Evolutionary conservation across 2,888 invertebrate species (phyloP), one percentile per base, ranked within the genome.

Genomic region (Eupeodes luniger): DNA sequence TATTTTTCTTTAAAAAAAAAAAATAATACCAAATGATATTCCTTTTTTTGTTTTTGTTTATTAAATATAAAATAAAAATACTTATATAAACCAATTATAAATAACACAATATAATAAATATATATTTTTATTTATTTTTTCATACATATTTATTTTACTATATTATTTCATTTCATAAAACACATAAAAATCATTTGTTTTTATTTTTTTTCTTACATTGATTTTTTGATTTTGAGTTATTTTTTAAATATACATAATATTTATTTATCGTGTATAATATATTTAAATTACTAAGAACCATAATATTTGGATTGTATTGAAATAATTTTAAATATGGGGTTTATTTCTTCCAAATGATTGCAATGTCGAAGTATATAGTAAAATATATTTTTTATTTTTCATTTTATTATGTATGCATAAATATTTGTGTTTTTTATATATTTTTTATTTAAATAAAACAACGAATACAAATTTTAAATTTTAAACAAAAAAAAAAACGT

Each of bases 321-420:
- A 61, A 47, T 64, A 16, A 64, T 27, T 36, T 49, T 61, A 72
- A 72, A 79, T 40, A 75, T 36, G 53, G 81, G 72, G 85, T 72
- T 27, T 40, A 27, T 62, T 80, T 64, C 61, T 84, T 84, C 85
- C 84, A 88, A 88, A 88, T 81, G 88, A 88, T 88, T 88, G 88
- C 81, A 75, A 85, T 88, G 88, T 85, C 88, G 44, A 84, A 75
- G 75, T 81, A 69, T 81, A 81, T 64, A 78, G 85, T 88, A 81
- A 88, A 88, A 75, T 88, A 75, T 88, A 88, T 88, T 84, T 51
- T 86, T 88, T 85, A 81, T 61, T 81, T 55, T 55, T 85, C 59
- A 78, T 85, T 88, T 81, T 47, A 62, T 80, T 84, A 34, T 75
- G 70, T 78, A 62, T 83, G 69, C 77, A 76, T 53, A 66, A 27